phyloP scores from a whole-genome alignment of 2,113 vertebrate genomes.

The Psilopsiagon aurifrons region DNA sequence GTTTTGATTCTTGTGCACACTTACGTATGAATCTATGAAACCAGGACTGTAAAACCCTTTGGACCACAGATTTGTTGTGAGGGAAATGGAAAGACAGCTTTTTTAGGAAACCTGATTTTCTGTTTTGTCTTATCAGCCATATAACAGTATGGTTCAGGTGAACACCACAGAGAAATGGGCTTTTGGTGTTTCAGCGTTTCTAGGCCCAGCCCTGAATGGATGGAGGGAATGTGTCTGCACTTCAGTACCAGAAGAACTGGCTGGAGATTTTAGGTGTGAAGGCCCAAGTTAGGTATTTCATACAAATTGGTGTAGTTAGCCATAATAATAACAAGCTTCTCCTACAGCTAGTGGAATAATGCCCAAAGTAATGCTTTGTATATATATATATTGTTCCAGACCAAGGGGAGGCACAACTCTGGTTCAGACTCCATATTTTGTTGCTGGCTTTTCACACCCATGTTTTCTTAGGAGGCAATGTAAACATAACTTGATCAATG shows the following conservation, averaged over 20 bases:
- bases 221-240: neutral
- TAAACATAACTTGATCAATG: neutral
- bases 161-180: neutral
- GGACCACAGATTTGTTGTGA: neutral
- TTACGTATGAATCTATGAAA: neutral
- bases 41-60: neutral
- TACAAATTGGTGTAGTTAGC: neutral
- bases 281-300: neutral
- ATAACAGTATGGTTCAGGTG: neutral
- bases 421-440: neutral
- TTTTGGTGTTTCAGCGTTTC: rapidly evolving
- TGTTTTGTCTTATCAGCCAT: neutral
- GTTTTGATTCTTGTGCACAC: neutral
- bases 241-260: neutral
- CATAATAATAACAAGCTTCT: neutral
- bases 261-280: neutral
- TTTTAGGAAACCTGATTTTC: neutral
- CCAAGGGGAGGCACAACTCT: neutral
- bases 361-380: neutral
- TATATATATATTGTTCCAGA: neutral
- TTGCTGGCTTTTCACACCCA: neutral
- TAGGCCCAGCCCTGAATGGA: neutral
- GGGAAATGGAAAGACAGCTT: neutral
- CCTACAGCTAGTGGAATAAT: neutral
- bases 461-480: neutral